Conservation (phyloP, 2,888 invertebrate species). For the Piscicola geometra region DNA sequence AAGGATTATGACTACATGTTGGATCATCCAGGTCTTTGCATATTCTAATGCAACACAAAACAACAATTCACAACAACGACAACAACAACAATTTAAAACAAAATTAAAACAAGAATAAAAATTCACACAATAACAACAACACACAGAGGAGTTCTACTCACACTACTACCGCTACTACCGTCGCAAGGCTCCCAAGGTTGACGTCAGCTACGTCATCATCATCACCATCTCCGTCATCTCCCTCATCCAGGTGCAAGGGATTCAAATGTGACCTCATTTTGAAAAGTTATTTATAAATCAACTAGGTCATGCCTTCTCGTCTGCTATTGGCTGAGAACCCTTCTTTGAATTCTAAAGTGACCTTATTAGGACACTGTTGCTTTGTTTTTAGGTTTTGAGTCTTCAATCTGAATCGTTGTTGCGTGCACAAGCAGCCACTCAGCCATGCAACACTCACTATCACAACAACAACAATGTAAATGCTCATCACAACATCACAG, state of each 20-base stretch:
- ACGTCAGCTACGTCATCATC: constrained; percentile 78
- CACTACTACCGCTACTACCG: constrained; percentile 87
- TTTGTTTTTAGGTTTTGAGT: no score
- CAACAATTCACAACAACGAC: neutral
- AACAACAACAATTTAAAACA: neutral
- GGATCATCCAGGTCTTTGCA: constrained; percentile 71
- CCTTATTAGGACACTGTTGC: no score
- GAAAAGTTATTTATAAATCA: no score
- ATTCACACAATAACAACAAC: neutral
- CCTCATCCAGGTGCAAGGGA: constrained; percentile 75
- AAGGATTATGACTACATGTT: constrained; percentile 89
- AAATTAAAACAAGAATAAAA: neutral
- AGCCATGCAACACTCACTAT: no score
- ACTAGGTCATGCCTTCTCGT: no score
- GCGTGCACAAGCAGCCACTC: no score
- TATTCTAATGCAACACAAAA: neutral
- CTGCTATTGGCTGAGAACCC: no score
- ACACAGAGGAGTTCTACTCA: constrained; percentile 71
- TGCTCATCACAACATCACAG: no score
- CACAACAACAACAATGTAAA: no score
- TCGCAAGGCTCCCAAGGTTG: constrained; percentile 81
- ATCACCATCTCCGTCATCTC: constrained; percentile 80
- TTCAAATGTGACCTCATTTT: no score
- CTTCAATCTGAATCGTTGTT: no score
- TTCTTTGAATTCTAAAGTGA: neutral